These are phyloP conservation scores for Columba livia DNA, from an alignment of 2,113 vertebrate species.

Conservation along the genomic window DNA sequence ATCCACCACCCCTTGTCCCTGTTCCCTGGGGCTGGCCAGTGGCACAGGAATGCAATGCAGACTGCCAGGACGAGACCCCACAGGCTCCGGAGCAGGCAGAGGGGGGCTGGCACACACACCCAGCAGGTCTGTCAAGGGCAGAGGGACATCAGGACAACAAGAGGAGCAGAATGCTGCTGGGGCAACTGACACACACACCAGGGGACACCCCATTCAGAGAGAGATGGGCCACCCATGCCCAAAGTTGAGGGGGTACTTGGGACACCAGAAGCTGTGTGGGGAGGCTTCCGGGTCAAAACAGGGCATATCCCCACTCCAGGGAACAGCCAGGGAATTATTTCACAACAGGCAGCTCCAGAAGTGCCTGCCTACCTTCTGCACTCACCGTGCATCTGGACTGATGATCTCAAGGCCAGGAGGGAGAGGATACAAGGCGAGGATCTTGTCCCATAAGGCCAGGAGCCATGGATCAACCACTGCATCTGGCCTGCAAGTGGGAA, in stretches of 20 bases:
- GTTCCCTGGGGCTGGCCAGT: neutral
- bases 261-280: neutral
- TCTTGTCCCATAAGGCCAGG: constrained; percentile 83
- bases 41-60: neutral
- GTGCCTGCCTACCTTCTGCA: neutral
- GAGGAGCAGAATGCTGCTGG: neutral
- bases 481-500: constrained; percentile 77
- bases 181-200: neutral
- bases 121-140: neutral
- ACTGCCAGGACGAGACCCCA: neutral
- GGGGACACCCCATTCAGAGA: neutral
- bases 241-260: neutral
- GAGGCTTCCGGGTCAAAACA: neutral
- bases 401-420: constrained; percentile 65
- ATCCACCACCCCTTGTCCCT: neutral
- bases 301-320: neutral
- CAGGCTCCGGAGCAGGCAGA: neutral
- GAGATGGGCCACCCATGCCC: neutral
- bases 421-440: constrained; percentile 76
- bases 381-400: constrained; percentile 81
- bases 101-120: rapidly evolving
- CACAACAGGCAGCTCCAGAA: neutral
- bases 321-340: neutral
- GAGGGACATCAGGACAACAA: neutral
- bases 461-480: constrained; percentile 92